These are phyloP conservation scores for Rhipidura dahli DNA, from an alignment of 2,113 vertebrate genomes.

Conservation along the genomic window DNA sequence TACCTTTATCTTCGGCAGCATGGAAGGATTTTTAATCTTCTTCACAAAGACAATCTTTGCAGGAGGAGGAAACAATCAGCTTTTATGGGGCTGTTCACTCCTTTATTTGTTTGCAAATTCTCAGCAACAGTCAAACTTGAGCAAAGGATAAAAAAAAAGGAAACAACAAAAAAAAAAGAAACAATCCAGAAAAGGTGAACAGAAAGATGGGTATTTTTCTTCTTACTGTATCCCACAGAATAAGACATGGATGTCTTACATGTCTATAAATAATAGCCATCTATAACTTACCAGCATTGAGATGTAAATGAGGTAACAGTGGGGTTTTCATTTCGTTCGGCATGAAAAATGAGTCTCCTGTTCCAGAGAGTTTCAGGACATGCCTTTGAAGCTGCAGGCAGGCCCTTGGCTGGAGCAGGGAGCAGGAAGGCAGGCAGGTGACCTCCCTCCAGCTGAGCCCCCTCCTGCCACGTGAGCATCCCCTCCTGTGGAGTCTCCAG, in stretches of 20 bases:
- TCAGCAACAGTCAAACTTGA: constrained; percentile 32
- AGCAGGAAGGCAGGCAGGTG: background rate
- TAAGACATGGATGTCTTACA: constrained; percentile 26
- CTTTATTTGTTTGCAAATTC: constrained; percentile 61
- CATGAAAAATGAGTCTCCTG: constrained; percentile 13
- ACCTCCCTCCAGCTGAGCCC: background rate
- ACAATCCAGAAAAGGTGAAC: background rate
- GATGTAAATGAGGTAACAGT: constrained; percentile 58
- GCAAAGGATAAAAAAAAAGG: background rate
- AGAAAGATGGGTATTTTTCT: background rate
- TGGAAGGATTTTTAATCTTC: constrained; percentile 44
- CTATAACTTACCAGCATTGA: constrained; percentile 41
- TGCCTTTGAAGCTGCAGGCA: background rate
- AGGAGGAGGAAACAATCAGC: constrained; percentile 22
- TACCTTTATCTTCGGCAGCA: constrained; percentile 32
- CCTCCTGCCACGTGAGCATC: fast-evolving
- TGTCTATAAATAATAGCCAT: constrained; percentile 35
- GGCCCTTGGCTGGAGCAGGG: background rate
- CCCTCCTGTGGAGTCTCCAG: background rate
- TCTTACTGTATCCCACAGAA: background rate
- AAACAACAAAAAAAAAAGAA: background rate
- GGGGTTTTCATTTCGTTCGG: constrained; percentile 30
- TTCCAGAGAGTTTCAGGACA: background rate
- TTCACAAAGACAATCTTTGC: constrained; percentile 40
- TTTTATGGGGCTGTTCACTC: constrained; percentile 38